Evolutionary conservation across 2,113 vertebrate genomes (phyloP), one percentile per base, ranked within the genome.

Genomic region (Prunella fulvescens): DNA sequence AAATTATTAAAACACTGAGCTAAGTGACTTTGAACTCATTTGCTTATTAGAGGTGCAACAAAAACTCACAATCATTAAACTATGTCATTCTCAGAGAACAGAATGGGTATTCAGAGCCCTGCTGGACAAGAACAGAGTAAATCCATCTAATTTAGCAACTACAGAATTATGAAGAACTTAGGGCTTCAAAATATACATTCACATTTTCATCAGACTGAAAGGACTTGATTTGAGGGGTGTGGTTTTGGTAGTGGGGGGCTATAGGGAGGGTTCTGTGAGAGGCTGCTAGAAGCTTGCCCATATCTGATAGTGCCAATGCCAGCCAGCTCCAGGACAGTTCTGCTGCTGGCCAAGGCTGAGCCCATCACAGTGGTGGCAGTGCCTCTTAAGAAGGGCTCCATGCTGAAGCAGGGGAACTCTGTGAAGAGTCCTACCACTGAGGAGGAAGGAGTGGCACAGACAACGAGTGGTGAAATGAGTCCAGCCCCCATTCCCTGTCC

Each of bases 1-100:
- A 1, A 57, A 35, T 0, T 0, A 35, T 0, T 0, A 56, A 11
- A 37, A 33, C 7, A 51, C 29, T 35, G 22, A 44, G 12, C 22
- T 65, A 72, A 80, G 31, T 56, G 20, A 79, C 31, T 90, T 67
- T 9, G 7, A 90, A 74, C 39, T 69, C 69, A 14, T 45, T 88
- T 88, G 42, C 12, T 69, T 77, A 60, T 79, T n/a, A 35, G 12
- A 58, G 35, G 35, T 72, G 19, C 19, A 72, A 51, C 15, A 92
- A 73, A 91, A 83, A 5, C 10, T 77, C 2, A 0, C 51, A 33
- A 33, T 73, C 33, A n/a, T 19, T 51, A 28, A 66, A 23, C 5
- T 24, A 29, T 11, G 37, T 39, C 10, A 39, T 66, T 73, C 44
- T 81, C 37, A n/a, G 60, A 51, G 18, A 66, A 51, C 19, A 39